Base-by-base conservation (phyloP, 2,888 invertebrate species). In the Lasioglossum vierecki region DNA sequence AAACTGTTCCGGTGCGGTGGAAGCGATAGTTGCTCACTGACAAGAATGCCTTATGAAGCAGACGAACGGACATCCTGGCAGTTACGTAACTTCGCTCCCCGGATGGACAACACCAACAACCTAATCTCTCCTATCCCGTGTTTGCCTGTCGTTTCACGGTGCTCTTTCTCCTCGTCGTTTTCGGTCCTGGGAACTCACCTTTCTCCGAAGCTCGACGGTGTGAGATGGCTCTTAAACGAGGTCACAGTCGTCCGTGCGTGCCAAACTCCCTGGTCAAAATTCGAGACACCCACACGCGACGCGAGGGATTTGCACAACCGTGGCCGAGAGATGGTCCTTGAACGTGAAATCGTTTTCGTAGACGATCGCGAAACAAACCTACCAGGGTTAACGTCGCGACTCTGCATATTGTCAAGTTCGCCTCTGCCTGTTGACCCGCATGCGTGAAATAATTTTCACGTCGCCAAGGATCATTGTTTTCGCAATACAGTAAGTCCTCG, bases 1-100 rank as follows among this genome's bases (percentile, higher is more conserved):
- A 83, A 86, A 87, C 79, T 83, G 89, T 89, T 84, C 83, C 77
- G 86, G 78, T 77, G 78, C 87, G 86, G 84, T 90, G 88, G 88
- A 88, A 88, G 84, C 84, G 82, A 79, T 73, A 80, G 85, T 74
- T 80, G 84, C 81, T 82, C 76, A 41, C 71, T 84, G 53, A 53
- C 53, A 53, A 53, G 89, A 91, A 91, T 89, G 87, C 88, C 88
- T 84, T 89, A 91, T 91, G 86, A 91, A 90, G 82, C 85, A 82
- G 80, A 86, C 87, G 80, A 86, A 86, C 90, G 91, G 89, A 91
- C 89, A 89, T 91, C 91, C 91, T 89, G 89, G 83, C 84, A n/a
- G 78, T 91, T 91, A 90, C 80, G 85, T 85, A 85, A 85, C 80
- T 73, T 84, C 53, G 76, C 75, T 39, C 82, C 82, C 66, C 46